Evolutionary conservation across 2,113 vertebrate species (phyloP).

Genomic region (Otis tarda): DNA sequence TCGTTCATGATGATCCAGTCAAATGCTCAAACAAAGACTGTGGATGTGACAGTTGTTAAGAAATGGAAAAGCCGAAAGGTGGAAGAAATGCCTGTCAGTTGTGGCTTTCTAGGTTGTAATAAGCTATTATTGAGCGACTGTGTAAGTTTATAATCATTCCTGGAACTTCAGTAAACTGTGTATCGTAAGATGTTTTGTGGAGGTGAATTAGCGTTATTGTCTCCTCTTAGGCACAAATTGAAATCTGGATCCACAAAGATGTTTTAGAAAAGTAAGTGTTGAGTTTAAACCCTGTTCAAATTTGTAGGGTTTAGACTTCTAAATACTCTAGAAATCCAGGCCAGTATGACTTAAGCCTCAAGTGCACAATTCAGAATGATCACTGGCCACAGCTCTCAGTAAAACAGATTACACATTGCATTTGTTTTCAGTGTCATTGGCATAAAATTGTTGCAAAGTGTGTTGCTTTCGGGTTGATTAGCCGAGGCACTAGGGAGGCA

Average conservation of each 20-base stretch:
- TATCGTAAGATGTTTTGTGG: neutral
- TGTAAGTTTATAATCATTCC: slow-evolving; percentile 46
- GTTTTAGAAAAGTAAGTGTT: neutral
- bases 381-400: neutral
- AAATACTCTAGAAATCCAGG: neutral
- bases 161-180: neutral
- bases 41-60: slow-evolving; percentile 43
- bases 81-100: slow-evolving; percentile 31
- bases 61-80: slow-evolving; percentile 46
- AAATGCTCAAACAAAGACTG: slow-evolving; percentile 38
- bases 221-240: neutral
- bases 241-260: neutral
- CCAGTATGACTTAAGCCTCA: neutral
- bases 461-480: neutral
- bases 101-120: slow-evolving; percentile 60
- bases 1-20: slow-evolving; percentile 21
- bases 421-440: neutral
- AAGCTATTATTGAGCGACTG: slow-evolving; percentile 4
- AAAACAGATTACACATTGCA: neutral
- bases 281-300: neutral
- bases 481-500: neutral
- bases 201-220: neutral
- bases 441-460: neutral
- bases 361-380: neutral
- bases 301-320: neutral